Evolutionary conservation across 2,888 invertebrate species (phyloP).

Genomic region (Pomacea canaliculata): DNA sequence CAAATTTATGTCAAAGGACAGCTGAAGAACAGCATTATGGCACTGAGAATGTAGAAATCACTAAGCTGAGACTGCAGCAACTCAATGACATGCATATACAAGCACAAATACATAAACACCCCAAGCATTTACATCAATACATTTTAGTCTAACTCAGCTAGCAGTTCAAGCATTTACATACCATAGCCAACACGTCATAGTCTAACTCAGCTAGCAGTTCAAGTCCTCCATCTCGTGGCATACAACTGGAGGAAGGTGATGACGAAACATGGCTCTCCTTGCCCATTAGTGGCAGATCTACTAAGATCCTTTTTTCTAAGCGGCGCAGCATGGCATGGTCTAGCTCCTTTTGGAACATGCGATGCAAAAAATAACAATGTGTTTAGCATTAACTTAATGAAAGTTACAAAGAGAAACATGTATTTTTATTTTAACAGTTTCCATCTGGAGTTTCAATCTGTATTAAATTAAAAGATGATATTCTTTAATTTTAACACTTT

Average conservation of each 20-base stretch:
- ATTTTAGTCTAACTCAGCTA: slow-evolving; percentile 71
- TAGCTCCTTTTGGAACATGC: slow-evolving; percentile 76
- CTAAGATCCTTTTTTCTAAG: slow-evolving; percentile 87
- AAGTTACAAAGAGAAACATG: no score
- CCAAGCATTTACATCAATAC: slow-evolving; percentile 44
- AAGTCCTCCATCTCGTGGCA: slow-evolving; percentile 69
- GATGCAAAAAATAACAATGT: no score
- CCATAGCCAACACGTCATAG: slow-evolving; percentile 70
- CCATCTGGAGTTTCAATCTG: no score
- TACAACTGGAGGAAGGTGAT: slow-evolving; percentile 68
- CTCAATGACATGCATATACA: no score
- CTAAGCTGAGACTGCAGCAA: no score
- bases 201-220: slow-evolving; percentile 70
- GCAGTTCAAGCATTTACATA: slow-evolving; percentile 67
- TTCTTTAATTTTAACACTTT: no score
- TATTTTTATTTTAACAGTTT: no score
- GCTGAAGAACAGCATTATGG: no score
- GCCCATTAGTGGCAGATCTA: slow-evolving; percentile 80
- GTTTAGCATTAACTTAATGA: no score
- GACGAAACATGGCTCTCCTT: slow-evolving; percentile 79
- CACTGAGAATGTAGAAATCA: no score
- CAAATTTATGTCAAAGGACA: no score
- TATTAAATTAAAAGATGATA: neutral
- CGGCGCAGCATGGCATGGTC: slow-evolving; percentile 89
- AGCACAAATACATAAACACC: no score